A percentile compares a stretch with the other conserved stretches of the same genome.
Evolutionary conservation across 2,888 invertebrate genomes (phyloP).

Genomic region (Gerris lacustris): DNA sequence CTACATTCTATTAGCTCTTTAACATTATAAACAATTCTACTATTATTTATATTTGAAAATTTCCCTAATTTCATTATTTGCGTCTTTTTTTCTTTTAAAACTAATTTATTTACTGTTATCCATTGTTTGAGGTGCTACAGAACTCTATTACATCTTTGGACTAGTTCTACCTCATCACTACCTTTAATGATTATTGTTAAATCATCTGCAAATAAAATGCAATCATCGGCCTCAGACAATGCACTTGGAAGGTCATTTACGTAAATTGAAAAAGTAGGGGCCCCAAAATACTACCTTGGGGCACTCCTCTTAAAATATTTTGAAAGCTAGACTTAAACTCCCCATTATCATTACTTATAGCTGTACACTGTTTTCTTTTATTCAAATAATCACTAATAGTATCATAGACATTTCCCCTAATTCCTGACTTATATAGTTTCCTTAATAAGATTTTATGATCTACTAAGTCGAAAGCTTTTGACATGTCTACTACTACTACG

Average conservation of each 20-base stretch:
- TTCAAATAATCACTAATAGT: background rate
- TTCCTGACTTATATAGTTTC: background rate
- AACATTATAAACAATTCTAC: background rate
- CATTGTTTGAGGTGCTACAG: background rate
- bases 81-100: background rate
- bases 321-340: background rate
- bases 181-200: background rate
- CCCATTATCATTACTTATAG: background rate
- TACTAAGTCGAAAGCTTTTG: background rate
- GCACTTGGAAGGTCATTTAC: background rate
- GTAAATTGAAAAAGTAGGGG: conserved; percentile 1
- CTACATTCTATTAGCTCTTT: background rate
- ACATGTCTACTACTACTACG: background rate
- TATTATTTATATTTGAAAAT: background rate
- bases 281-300: conserved; percentile 3
- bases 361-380: background rate
- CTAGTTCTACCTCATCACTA: background rate
- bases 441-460: background rate
- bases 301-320: background rate
- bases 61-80: background rate
- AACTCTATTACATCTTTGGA: background rate
- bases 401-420: background rate
- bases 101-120: background rate
- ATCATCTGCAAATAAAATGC: background rate
- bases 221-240: background rate